Percentiles rank a stretch among this genome's conserved stretches.
These are phyloP conservation scores for Tolypeutes matacus DNA, from an alignment of 2,797 vertebrate species.

Conservation along the genomic window DNA sequence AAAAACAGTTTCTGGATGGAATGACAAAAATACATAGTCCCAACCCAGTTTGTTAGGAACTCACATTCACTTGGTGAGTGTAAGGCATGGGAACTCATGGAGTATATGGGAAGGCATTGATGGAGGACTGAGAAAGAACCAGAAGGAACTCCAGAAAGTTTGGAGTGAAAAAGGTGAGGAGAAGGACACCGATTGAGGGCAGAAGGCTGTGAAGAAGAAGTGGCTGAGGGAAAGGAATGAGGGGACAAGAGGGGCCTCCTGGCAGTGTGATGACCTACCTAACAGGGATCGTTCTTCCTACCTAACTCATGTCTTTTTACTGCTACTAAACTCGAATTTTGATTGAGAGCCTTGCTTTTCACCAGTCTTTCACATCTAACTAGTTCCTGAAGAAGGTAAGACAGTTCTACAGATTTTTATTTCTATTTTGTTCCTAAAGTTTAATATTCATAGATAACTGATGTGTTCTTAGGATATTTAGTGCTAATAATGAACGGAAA, in stretches of 20 bases:
- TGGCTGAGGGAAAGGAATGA: not conserved
- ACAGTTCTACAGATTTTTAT: no score
- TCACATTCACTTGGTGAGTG: not conserved
- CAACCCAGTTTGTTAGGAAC: not conserved
- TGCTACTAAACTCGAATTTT: not conserved
- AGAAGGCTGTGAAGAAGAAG: not conserved
- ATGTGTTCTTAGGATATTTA: no score
- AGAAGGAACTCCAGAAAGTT: not conserved
- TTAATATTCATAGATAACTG: no score
- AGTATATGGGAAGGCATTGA: not conserved
- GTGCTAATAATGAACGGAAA: no score
- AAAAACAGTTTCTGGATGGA: not conserved
- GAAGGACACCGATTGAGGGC: not conserved
- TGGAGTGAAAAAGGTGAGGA: not conserved
- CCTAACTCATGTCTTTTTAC: not conserved
- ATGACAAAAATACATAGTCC: not conserved
- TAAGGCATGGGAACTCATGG: not conserved
- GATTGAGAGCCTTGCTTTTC: not conserved
- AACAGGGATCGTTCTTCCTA: not conserved
- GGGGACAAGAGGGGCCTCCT: not conserved
- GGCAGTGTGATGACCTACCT: not conserved
- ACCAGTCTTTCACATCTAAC: not conserved
- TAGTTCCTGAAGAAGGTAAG: no score
- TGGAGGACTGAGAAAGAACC: not conserved
- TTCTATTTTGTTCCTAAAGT: no score